Evolutionary conservation across 2,113 vertebrate genomes (phyloP).

Genomic region (Capreolus pygargus): DNA sequence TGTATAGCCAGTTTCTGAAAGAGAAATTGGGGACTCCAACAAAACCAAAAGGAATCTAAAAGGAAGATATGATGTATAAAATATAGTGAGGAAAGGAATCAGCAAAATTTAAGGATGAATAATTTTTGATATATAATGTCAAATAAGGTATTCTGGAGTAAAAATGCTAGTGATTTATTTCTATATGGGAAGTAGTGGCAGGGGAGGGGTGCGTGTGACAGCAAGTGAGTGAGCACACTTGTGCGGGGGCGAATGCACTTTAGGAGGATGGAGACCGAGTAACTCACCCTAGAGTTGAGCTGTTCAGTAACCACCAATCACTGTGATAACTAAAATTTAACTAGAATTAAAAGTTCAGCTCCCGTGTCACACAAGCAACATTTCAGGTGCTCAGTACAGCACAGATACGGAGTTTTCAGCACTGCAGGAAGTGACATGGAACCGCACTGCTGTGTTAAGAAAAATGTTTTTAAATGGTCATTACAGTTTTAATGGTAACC

Average conservation of each 20-base stretch:
- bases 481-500: background rate
- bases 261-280: background rate
- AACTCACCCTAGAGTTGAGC: background rate
- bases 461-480: background rate
- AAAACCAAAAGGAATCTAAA: background rate
- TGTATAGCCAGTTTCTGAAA: background rate
- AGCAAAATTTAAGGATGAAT: background rate
- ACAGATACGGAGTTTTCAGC: background rate
- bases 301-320: background rate
- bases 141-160: background rate
- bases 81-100: background rate
- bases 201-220: background rate
- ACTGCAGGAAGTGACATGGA: background rate
- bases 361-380: background rate
- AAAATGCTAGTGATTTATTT: background rate
- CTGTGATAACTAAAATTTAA: background rate
- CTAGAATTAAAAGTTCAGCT: background rate
- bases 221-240: background rate
- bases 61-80: background rate
- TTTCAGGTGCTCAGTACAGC: background rate
- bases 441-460: background rate
- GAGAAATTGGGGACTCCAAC: background rate
- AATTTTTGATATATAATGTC: background rate
- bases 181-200: background rate
- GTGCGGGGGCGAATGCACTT: accelerated